Evolutionary conservation across 2,113 vertebrate species (phyloP).

Genomic region (Numida meleagris): DNA sequence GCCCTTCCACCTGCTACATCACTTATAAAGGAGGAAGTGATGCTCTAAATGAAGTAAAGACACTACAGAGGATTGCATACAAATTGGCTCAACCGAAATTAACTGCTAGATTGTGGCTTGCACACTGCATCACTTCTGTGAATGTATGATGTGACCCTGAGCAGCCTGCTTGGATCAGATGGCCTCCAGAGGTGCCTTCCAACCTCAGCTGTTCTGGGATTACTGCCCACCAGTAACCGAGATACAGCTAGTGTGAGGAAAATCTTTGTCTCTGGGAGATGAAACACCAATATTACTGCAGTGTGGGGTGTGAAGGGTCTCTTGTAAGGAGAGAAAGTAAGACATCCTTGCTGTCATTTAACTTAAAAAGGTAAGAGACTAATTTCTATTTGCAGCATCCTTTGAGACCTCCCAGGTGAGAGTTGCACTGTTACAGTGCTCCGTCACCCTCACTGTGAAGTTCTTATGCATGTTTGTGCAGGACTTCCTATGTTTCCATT

Average conservation of each 20-base stretch:
- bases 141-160: background rate
- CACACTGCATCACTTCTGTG: background rate
- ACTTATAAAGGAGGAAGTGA: background rate
- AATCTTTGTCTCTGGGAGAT: background rate
- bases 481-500: too few relatives aligned
- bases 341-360: background rate
- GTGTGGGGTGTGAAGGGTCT: background rate
- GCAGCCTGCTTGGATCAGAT: background rate
- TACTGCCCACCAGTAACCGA: background rate
- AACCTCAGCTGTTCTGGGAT: background rate
- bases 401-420: background rate
- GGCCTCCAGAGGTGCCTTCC: background rate
- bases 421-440: too few relatives aligned
- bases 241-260: background rate
- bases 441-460: too few relatives aligned
- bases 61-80: background rate
- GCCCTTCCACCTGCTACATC: background rate
- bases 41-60: background rate
- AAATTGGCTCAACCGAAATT: background rate
- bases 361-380: background rate
- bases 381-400: background rate
- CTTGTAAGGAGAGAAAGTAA: background rate
- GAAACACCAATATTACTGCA: background rate
- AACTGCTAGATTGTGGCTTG: background rate
- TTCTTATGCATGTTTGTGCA: too few relatives aligned